These are phyloP conservation scores for Rosalia funebris DNA, from an alignment of 2,888 invertebrate genomes.

Conservation along the genomic window DNA sequence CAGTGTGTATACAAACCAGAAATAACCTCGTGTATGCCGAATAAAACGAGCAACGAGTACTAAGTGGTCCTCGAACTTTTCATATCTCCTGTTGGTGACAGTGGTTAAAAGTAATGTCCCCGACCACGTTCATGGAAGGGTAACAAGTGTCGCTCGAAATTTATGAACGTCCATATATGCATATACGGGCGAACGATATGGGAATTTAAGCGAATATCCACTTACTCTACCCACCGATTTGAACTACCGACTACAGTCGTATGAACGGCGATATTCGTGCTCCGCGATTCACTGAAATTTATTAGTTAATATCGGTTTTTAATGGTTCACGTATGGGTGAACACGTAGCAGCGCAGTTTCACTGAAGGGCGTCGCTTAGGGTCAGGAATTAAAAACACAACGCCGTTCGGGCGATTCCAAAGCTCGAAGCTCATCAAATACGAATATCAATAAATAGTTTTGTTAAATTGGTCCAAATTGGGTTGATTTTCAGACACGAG, in stretches of 20 bases:
- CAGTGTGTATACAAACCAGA: too few relatives aligned
- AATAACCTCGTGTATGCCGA: too few relatives aligned
- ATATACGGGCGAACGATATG: conserved; percentile 25
- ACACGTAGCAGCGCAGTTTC: too few relatives aligned
- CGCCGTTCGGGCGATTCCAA: too few relatives aligned
- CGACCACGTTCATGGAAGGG: conserved; percentile 29
- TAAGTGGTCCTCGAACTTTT: too few relatives aligned
- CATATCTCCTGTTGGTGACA: conserved; percentile 17
- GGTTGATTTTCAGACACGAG: too few relatives aligned
- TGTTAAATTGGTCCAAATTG: too few relatives aligned
- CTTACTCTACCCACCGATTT: not conserved
- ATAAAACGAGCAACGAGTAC: too few relatives aligned
- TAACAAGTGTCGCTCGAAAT: conserved; percentile 31
- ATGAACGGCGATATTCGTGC: not conserved
- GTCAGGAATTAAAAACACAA: too few relatives aligned
- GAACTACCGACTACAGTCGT: not conserved
- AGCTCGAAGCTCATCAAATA: too few relatives aligned
- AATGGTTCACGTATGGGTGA: not conserved
- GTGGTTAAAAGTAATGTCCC: conserved; percentile 24
- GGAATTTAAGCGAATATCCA: conserved; percentile 17
- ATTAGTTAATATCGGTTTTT: conserved; percentile 5
- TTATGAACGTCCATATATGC: conserved; percentile 28
- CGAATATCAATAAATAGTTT: too few relatives aligned
- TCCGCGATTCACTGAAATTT: not conserved
- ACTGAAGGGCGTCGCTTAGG: too few relatives aligned